These are phyloP conservation scores for Progne subis DNA, from an alignment of 2,113 vertebrate species.

Conservation along the genomic window DNA sequence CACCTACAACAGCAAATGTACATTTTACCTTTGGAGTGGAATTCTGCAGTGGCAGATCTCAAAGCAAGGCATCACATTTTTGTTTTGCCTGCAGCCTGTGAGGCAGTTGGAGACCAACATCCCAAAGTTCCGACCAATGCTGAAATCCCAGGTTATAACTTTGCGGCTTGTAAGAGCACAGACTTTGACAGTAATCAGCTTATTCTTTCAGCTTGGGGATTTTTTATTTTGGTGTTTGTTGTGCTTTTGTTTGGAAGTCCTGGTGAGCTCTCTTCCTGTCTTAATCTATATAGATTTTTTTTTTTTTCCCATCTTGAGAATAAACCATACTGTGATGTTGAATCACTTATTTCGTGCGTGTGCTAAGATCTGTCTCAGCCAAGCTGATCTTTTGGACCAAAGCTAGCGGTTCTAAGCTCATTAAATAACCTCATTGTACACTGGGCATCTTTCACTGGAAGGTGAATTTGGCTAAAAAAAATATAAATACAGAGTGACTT, in stretches of 20 bases:
- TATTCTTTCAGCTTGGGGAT: background rate
- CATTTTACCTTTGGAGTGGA: background rate
- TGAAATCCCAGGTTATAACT: background rate
- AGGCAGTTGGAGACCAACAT: background rate
- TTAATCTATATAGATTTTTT: background rate
- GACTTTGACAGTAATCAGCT: slow-evolving; percentile 5
- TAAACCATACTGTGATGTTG: background rate
- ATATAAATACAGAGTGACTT: background rate
- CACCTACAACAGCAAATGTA: background rate
- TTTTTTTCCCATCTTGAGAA: background rate
- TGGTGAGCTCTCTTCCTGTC: background rate
- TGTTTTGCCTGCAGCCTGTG: background rate
- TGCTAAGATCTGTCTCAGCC: background rate
- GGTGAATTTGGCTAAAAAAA: background rate
- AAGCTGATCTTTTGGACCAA: background rate
- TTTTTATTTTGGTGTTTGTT: background rate
- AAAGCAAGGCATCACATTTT: background rate
- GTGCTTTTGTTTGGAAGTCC: background rate
- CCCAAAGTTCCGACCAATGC: fast-evolving
- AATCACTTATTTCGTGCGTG: background rate
- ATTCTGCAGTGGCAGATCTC: background rate
- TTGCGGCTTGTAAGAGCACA: background rate
- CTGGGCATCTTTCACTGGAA: background rate
- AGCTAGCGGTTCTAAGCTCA: background rate
- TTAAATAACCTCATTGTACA: slow-evolving; percentile 2